phyloP scores from a whole-genome alignment of 2,888 invertebrate species.

The Caradrina kadenii region DNA sequence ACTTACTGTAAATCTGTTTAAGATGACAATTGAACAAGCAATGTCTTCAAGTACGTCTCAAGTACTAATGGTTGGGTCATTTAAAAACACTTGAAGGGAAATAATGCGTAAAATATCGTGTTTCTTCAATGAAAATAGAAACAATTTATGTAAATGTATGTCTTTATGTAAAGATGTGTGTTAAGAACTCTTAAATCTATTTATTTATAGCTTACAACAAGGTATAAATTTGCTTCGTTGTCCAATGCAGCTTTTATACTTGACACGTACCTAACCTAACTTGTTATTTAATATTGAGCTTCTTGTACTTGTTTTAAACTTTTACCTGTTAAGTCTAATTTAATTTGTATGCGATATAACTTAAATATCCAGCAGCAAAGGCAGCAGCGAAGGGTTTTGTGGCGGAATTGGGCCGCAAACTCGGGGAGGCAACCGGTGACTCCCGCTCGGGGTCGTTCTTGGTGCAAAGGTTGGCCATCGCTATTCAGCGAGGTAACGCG shows the following conservation, averaged over 20 bases:
- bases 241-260: not conserved
- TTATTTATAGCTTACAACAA: slow-evolving; percentile 6
- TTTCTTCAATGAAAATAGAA: slow-evolving; percentile 1
- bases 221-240: not conserved
- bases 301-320: no score
- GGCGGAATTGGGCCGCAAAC: no score
- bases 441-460: no score
- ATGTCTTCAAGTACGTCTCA: slow-evolving; percentile 20
- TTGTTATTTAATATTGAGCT: no score
- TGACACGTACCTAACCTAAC: not conserved
- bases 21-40: slow-evolving; percentile 8
- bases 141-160: slow-evolving; percentile 14
- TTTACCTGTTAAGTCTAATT: no score
- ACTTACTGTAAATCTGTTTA: slow-evolving; percentile 2
- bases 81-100: slow-evolving; percentile 10
- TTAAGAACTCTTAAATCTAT: not conserved
- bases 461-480: no score
- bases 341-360: no score
- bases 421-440: no score
- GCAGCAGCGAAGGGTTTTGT: no score
- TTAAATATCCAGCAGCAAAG: no score
- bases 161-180: not conserved
- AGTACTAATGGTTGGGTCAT: slow-evolving; percentile 16
- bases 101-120: slow-evolving; percentile 21
- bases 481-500: no score